Evolutionary conservation across 2,888 invertebrate genomes (phyloP).

Genomic region (Scelioninae gen. 2): DNA sequence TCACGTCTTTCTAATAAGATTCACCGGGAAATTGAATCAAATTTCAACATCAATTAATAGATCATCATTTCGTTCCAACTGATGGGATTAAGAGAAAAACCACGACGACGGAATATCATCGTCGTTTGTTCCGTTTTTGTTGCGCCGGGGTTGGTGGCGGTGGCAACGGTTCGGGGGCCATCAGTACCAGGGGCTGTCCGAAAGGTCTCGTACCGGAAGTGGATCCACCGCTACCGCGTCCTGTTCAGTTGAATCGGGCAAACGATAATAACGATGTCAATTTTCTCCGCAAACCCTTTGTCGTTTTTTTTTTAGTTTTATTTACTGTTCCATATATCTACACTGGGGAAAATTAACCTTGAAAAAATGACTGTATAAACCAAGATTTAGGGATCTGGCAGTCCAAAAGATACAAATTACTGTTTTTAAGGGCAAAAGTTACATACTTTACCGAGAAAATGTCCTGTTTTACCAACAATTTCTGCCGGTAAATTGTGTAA

Average conservation of each 20-base stretch:
- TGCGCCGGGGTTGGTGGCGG: constrained; percentile 61
- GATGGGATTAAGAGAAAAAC: constrained; percentile 1
- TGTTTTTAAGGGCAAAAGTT: too few relatives aligned
- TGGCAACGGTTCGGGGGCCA: constrained; percentile 65
- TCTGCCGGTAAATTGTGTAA: too few relatives aligned
- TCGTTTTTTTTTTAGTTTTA: neutral
- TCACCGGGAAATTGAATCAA: too few relatives aligned
- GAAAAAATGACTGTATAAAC: too few relatives aligned
- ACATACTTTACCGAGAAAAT: too few relatives aligned
- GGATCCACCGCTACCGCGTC: constrained; percentile 73
- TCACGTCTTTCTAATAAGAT: too few relatives aligned
- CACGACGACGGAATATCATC: constrained; percentile 70
- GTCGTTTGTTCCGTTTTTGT: constrained; percentile 74
- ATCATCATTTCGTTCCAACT: neutral
- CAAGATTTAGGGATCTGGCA: too few relatives aligned
- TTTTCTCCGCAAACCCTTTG: neutral
- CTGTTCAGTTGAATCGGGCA: constrained; percentile 60
- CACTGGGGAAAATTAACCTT: too few relatives aligned
- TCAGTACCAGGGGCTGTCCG: constrained; percentile 86
- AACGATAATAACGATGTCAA: constrained; percentile 22
- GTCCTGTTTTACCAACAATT: too few relatives aligned
- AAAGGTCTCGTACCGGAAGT: constrained; percentile 81
- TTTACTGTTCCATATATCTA: neutral
- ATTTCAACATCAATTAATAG: too few relatives aligned
- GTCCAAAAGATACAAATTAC: too few relatives aligned